Conservation (phyloP, 2,888 invertebrate genomes). For the Drosophila seclusa region DNA sequence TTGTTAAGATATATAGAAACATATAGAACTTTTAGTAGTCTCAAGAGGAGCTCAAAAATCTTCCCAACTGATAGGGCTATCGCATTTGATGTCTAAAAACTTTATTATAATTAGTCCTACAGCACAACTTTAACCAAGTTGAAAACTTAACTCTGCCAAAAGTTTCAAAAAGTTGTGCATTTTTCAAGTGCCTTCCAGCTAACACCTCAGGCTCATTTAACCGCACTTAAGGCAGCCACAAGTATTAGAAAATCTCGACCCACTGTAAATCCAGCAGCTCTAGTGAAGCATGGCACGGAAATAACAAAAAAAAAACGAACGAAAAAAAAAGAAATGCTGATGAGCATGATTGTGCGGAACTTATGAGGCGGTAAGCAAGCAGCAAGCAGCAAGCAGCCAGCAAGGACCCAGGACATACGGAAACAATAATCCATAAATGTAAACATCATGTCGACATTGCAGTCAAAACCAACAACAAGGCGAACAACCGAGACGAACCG, state of each 20-base stretch:
- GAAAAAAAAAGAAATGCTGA: constrained; percentile 55
- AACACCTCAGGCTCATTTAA: neutral
- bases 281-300: constrained; percentile 34
- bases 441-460: constrained; percentile 82
- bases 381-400: constrained; percentile 46
- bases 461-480: constrained; percentile 63
- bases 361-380: constrained; percentile 52
- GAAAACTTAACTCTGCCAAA: neutral
- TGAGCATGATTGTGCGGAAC: constrained; percentile 76
- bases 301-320: constrained; percentile 6
- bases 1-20: neutral
- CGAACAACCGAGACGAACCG: constrained; percentile 54
- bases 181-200: constrained; percentile 18
- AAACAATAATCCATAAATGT: constrained; percentile 84
- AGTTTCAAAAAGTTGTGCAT: constrained; percentile 9
- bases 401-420: constrained; percentile 80
- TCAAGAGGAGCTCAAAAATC: neutral
- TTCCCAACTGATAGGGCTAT: neutral
- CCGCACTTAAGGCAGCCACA: constrained; percentile 28
- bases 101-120: neutral
- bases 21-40: neutral
- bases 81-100: neutral
- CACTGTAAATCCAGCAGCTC: constrained; percentile 44
- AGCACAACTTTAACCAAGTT: neutral
- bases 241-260: neutral